These are phyloP conservation scores for Chauna torquata DNA, from an alignment of 2,113 vertebrate species.

Conservation along the genomic window DNA sequence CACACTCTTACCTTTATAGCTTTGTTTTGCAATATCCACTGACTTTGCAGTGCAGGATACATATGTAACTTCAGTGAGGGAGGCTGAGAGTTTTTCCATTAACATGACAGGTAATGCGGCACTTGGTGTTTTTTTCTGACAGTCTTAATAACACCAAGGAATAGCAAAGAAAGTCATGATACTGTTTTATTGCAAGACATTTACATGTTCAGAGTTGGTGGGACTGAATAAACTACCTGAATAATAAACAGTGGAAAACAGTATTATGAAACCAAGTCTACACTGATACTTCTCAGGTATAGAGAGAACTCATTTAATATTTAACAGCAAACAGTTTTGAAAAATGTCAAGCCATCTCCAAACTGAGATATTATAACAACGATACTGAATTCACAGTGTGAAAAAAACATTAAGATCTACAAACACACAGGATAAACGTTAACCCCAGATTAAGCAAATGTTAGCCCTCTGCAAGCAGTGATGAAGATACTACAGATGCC, in stretches of 20 bases:
- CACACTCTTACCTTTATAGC: background rate
- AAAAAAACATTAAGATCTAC: background rate
- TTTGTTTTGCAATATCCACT: background rate
- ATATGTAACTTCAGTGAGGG: background rate
- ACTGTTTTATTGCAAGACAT: background rate
- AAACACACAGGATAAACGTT: background rate
- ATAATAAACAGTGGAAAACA: background rate
- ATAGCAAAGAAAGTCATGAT: background rate
- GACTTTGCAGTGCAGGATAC: background rate
- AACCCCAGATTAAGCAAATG: background rate
- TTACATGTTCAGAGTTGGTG: background rate
- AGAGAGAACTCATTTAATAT: background rate
- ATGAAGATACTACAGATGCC: background rate
- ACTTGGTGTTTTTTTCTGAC: background rate
- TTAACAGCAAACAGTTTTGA: background rate
- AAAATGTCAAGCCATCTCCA: background rate
- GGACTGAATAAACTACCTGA: background rate
- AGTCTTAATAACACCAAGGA: background rate
- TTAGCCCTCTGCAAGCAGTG: background rate
- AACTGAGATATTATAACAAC: background rate
- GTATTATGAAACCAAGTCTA: background rate
- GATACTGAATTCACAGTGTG: background rate
- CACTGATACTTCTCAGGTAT: background rate
- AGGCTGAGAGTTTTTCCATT: background rate
- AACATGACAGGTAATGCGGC: background rate